Base-by-base conservation (phyloP, 1,140 invertebrate genomes). In the Coptotermes formosanus region DNA sequence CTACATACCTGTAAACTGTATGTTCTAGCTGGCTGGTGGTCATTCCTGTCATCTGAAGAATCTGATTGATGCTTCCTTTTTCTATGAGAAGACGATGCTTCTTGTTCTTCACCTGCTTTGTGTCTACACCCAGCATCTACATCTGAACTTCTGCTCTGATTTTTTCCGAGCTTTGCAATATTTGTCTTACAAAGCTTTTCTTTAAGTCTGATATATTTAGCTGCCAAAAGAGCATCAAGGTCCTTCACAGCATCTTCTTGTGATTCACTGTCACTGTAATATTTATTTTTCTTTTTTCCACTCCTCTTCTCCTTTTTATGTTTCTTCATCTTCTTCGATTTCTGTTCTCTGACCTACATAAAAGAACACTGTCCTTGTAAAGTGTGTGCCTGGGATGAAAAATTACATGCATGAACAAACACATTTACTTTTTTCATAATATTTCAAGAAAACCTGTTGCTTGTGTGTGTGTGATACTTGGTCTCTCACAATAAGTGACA, bases 281-380 rank as follows among this genome's bases (percentile, higher is more conserved):
- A 87, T 30, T 85, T 88, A 16, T 86, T 87, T 38, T 84, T 89
- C 38, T 82, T 86, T 48, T 84, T 87, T 89, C 94, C 93, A 86
- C 94, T 94, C 48, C 92, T 91, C 88, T 55, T 55, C 2, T 55
- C 52, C 19, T 55, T 55, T 55, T 55, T 55, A 88, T 89, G 90
- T 87, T 87, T 88, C 55, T 85, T 86, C 81, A 86, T 89, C 87
- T 89, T 91, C 75, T 88, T 88, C 38, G 55, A 87, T 86, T 90
- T 90, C 89, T 92, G 90, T 89, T 93, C 91, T 88, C 91, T 88
- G 88, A 90, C 88, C 91, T 93, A 86, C 84, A 83, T 82, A 83
- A 83, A 14, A 44, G 52, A 55, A 55, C 14, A 55, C 12, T 55
- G 14, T 21, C 19, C 19, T 55, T 38, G 38, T 38, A 38, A 38